Percentiles rank a stretch among this genome's conserved stretches.
Conservation (phyloP, 2,113 vertebrate genomes). For the Etia nguti region DNA sequence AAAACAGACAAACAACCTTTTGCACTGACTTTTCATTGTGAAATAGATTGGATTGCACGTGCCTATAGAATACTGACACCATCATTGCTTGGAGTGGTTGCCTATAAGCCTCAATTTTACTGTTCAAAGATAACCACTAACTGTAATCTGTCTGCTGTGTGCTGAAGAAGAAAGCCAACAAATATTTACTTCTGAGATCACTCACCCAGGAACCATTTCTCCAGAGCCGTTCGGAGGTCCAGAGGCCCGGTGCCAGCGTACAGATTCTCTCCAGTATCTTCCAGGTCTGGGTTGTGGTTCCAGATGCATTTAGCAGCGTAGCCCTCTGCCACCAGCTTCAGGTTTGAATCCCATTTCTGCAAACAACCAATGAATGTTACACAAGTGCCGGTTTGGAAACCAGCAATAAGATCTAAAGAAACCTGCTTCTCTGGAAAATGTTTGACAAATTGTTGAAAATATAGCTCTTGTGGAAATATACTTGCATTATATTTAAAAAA, state of each 20-base stretch:
- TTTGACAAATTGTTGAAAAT: too few relatives aligned
- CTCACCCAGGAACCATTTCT: constrained; percentile 69
- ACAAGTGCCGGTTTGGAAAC: not conserved
- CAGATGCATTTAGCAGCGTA: constrained; percentile 66
- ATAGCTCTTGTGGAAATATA: too few relatives aligned
- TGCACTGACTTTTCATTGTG: not conserved
- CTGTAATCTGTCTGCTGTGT: not conserved
- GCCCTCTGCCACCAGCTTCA: constrained; percentile 49
- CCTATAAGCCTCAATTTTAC: not conserved
- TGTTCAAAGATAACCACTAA: not conserved
- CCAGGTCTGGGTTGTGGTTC: constrained; percentile 62
- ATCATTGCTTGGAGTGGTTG: not conserved
- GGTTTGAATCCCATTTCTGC: constrained; percentile 62
- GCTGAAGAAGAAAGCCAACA: not conserved
- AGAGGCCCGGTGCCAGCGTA: constrained; percentile 4
- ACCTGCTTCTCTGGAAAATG: too few relatives aligned
- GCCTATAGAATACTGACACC: not conserved
- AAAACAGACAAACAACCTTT: not conserved
- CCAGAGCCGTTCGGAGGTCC: constrained; percentile 37
- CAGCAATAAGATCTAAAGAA: too few relatives aligned
- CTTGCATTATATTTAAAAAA: too few relatives aligned
- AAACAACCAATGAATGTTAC: not conserved
- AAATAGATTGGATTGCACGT: not conserved
- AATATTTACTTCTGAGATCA: not conserved
- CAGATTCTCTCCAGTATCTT: constrained; percentile 68